A percentile compares a stretch with the other conserved stretches of the same genome.
phyloP scores from a whole-genome alignment of 2,113 vertebrate genomes.

The Strix aluco region DNA sequence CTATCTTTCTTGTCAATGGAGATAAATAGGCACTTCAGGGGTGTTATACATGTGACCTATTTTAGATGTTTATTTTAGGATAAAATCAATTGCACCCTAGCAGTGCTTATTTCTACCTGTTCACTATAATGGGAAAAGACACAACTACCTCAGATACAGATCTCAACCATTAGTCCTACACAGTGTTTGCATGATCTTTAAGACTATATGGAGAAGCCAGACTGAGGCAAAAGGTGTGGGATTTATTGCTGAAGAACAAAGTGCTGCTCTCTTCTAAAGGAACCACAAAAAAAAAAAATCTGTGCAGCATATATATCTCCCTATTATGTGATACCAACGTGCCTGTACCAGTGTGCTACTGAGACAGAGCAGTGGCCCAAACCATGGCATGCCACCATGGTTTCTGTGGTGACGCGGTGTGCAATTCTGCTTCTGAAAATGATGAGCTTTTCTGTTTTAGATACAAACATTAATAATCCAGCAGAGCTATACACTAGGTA shows the following conservation, averaged over 20 bases:
- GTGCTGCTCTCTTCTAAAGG: not conserved
- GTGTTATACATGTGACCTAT: not conserved
- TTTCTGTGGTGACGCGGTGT: not conserved
- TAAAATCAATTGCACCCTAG: not conserved
- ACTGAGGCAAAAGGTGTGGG: not conserved
- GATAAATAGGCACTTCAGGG: not conserved
- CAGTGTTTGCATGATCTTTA: not conserved
- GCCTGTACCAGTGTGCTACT: not conserved
- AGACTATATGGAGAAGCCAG: not conserved
- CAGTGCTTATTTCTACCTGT: not conserved
- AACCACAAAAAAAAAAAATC: not conserved
- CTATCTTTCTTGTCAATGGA: not conserved
- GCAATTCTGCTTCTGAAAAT: not conserved
- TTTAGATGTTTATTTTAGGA: not conserved
- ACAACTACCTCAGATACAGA: not conserved
- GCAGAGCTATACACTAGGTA: not conserved
- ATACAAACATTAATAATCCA: not conserved
- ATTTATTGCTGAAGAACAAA: not conserved
- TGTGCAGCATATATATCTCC: not conserved
- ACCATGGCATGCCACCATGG: no score
- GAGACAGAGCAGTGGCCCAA: not conserved
- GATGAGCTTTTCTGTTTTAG: not conserved
- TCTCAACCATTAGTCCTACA: not conserved
- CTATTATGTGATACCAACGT: fast-evolving
- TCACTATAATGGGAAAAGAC: not conserved